Evolutionary conservation across 2,888 invertebrate genomes (phyloP).

Genomic region (Glaucopsyche alexis): DNA sequence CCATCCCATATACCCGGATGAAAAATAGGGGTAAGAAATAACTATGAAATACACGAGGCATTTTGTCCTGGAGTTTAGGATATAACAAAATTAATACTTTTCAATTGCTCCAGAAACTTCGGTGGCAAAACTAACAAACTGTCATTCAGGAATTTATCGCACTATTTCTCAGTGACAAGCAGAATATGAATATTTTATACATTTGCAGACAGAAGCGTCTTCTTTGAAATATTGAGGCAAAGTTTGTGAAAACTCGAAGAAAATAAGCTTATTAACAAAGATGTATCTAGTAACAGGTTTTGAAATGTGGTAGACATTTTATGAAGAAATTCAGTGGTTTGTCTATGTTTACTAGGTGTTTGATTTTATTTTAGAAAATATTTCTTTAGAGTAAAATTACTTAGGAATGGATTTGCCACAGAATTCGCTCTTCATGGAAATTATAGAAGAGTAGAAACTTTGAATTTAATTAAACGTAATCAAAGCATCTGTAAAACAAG

Average conservation of each 20-base stretch:
- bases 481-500: too few relatives aligned
- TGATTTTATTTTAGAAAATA: too few relatives aligned
- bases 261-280: not conserved
- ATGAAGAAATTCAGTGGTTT: not conserved
- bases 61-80: not conserved
- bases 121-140: constrained; percentile 48
- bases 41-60: too few relatives aligned
- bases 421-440: too few relatives aligned
- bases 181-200: constrained; percentile 30
- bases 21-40: too few relatives aligned
- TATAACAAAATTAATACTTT: not conserved
- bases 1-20: too few relatives aligned
- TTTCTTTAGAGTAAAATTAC: too few relatives aligned
- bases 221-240: not conserved
- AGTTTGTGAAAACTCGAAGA: not conserved
- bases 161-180: constrained; percentile 51
- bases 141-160: constrained; percentile 65
- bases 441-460: too few relatives aligned
- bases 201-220: not conserved
- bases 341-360: not conserved
- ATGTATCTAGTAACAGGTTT: not conserved
- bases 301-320: not conserved
- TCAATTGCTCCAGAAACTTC: constrained; percentile 38
- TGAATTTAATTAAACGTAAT: too few relatives aligned
- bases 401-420: too few relatives aligned